Evolutionary conservation across 2,888 invertebrate genomes (phyloP).

Genomic region (Mythimna loreyi): DNA sequence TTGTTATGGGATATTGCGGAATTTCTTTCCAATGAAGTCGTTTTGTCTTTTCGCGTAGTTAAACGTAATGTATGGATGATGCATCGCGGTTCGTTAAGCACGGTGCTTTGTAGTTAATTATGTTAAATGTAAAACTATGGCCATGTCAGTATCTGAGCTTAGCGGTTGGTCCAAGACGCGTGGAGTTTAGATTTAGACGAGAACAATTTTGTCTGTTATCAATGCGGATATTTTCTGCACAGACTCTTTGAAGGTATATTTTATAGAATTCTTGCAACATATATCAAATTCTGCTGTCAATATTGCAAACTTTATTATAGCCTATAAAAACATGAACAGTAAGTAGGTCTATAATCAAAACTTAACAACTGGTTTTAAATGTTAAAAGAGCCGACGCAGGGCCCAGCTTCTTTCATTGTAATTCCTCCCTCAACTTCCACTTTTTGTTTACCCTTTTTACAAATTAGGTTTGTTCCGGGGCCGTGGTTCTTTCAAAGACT

Average conservation of each 20-base stretch:
- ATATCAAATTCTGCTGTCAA: not conserved
- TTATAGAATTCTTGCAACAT: not conserved
- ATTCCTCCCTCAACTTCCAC: conserved; percentile 66
- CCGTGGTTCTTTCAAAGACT: conserved; percentile 50
- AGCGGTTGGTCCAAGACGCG: not conserved
- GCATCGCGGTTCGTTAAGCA: conserved; percentile 32
- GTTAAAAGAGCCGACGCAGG: conserved; percentile 41
- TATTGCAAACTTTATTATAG: not conserved
- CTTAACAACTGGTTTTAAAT: conserved; percentile 31
- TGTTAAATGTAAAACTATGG: conserved; percentile 19
- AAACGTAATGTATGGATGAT: conserved; percentile 60
- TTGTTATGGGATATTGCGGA: conserved; percentile 62
- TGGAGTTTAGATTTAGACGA: not conserved
- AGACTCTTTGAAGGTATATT: not conserved
- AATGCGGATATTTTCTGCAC: not conserved
- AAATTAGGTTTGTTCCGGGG: conserved; percentile 81
- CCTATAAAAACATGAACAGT: conserved; percentile 8
- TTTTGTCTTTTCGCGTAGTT: conserved; percentile 59
- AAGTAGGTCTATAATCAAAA: conserved; percentile 24
- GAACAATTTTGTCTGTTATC: not conserved
- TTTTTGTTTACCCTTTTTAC: conserved; percentile 81
- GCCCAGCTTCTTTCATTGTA: conserved; percentile 66
- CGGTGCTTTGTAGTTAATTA: conserved; percentile 35
- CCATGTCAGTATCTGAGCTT: not conserved
- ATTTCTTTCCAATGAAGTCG: conserved; percentile 56